These are phyloP conservation scores for Willisornis vidua DNA, from an alignment of 2,113 vertebrate genomes.

Conservation along the genomic window DNA sequence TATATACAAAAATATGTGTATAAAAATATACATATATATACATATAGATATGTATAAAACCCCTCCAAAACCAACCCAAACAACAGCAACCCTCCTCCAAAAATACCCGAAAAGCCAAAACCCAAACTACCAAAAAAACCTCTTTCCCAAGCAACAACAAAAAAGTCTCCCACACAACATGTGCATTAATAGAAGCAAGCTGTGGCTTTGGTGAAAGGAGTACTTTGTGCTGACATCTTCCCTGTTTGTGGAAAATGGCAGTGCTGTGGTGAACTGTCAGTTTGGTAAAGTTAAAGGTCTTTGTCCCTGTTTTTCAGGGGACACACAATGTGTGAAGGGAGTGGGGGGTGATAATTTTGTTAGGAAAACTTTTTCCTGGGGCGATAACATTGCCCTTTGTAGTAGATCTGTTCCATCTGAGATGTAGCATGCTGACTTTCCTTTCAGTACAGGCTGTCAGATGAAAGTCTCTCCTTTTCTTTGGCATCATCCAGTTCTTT, in stretches of 20 bases:
- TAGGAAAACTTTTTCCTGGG: not conserved
- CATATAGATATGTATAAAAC: not conserved
- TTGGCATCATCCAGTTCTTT: not conserved
- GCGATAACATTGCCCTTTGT: not conserved
- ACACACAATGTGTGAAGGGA: accelerated
- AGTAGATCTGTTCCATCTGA: not conserved
- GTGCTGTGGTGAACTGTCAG: not conserved
- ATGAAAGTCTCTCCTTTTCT: not conserved
- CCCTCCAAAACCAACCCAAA: not conserved
- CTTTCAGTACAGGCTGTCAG: not conserved
- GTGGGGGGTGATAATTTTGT: not conserved
- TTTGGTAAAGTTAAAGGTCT: not conserved
- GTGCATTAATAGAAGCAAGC: not conserved
- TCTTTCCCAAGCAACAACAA: not conserved
- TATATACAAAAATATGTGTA: not conserved
- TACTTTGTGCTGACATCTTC: not conserved
- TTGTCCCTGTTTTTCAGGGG: not conserved
- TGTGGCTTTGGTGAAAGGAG: not conserved
- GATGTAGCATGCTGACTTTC: not conserved
- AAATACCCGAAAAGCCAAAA: not conserved
- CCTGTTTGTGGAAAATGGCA: not conserved
- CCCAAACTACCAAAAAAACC: not conserved
- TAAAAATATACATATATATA: too few relatives aligned
- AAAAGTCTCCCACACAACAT: not conserved
- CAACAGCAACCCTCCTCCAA: too few relatives aligned